phyloP scores from a whole-genome alignment of 2,888 invertebrate genomes.

The Ephialtes manifestator region DNA sequence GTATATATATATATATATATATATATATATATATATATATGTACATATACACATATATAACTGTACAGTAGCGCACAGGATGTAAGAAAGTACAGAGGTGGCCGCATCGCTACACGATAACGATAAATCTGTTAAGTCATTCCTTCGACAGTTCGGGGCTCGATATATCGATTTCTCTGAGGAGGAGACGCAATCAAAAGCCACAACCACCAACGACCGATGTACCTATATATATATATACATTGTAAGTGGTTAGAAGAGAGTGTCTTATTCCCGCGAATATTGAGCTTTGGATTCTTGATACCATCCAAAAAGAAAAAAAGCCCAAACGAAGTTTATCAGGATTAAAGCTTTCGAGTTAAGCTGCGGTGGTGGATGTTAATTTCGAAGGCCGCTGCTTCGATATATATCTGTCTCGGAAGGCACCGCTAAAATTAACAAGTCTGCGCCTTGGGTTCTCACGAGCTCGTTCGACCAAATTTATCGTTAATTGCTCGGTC shows the following conservation, averaged over 20 bases:
- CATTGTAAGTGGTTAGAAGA: background rate
- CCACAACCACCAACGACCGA: background rate
- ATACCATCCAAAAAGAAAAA: background rate
- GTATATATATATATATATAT: background rate
- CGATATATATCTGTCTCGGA: background rate
- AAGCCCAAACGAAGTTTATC: constrained; percentile 18
- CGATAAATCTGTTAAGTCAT: constrained; percentile 56
- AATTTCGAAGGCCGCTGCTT: constrained; percentile 1
- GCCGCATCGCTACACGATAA: constrained; percentile 23
- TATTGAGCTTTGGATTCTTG: constrained; percentile 19
- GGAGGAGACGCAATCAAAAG: constrained; percentile 3
- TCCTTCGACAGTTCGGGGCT: constrained; percentile 32
- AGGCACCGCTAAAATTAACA: background rate
- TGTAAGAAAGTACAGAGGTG: constrained; percentile 10
- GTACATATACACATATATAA: constrained; percentile 9
- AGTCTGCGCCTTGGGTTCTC: background rate
- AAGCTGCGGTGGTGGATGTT: background rate
- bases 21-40: constrained; percentile 26
- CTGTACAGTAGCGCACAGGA: background rate
- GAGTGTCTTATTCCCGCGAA: background rate
- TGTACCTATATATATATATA: background rate
- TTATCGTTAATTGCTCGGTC: constrained; percentile 45
- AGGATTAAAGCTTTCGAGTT: constrained; percentile 17
- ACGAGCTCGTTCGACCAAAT: background rate
- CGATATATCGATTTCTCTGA: constrained; percentile 51